Evolutionary conservation across 2,797 vertebrate genomes (phyloP).

Genomic region (Pangasius djambal): DNA sequence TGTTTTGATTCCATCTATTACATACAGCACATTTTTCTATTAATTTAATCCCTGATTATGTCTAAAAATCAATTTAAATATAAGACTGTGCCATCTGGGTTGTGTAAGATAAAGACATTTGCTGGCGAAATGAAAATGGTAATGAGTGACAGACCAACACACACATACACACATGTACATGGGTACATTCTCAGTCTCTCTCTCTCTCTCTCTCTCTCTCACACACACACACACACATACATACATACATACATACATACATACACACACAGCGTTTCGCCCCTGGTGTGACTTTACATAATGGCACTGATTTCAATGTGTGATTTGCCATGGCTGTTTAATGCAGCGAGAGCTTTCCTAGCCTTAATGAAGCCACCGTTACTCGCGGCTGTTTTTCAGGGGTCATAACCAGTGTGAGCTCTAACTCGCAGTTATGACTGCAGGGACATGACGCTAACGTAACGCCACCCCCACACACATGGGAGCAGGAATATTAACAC

Average conservation of each 20-base stretch:
- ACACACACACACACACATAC: not conserved
- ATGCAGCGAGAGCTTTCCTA: slow-evolving; percentile 48
- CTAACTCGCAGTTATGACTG: slow-evolving; percentile 47
- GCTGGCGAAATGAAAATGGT: slow-evolving; percentile 46
- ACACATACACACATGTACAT: slow-evolving; percentile 5
- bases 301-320: slow-evolving; percentile 59
- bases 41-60: slow-evolving; percentile 2
- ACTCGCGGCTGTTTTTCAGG: slow-evolving; percentile 57
- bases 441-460: slow-evolving; percentile 33
- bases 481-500: slow-evolving; percentile 28
- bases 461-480: slow-evolving; percentile 35
- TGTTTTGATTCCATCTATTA: slow-evolving; percentile 4
- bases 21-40: not conserved
- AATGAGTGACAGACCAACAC: slow-evolving; percentile 48
- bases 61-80: not conserved
- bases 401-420: slow-evolving; percentile 58
- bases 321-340: slow-evolving; percentile 57
- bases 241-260: slow-evolving; percentile 1
- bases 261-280: slow-evolving; percentile 33
- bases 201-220: not conserved
- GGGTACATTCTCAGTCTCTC: not conserved
- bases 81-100: slow-evolving; percentile 22
- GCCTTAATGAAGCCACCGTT: slow-evolving; percentile 57
- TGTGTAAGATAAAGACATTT: slow-evolving; percentile 29
- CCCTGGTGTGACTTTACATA: slow-evolving; percentile 58